phyloP scores from a whole-genome alignment of 1,140 invertebrate species.

The Zaprionus ornatus region DNA sequence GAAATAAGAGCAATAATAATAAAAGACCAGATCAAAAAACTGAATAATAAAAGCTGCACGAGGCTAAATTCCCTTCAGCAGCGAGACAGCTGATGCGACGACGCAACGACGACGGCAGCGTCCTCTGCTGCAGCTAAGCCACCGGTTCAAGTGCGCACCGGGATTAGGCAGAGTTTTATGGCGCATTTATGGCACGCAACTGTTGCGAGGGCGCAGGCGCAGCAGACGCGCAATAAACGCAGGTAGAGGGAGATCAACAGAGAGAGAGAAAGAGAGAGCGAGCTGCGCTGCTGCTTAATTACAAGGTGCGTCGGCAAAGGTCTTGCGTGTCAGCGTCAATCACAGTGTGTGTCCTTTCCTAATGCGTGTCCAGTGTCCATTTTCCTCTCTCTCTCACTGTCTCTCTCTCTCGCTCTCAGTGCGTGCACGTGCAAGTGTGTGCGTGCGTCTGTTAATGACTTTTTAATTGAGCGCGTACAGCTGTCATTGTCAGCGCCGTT shows the following conservation, averaged over 20 bases:
- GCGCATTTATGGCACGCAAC: slow-evolving; percentile 70
- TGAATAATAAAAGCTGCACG: slow-evolving; percentile 25
- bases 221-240: slow-evolving; percentile 11
- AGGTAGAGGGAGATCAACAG: slow-evolving; percentile 31
- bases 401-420: slow-evolving; percentile 12
- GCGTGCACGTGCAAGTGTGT: slow-evolving; percentile 15
- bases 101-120: background rate
- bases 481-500: slow-evolving; percentile 74
- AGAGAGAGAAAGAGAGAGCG: slow-evolving; percentile 9
- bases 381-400: background rate
- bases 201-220: slow-evolving; percentile 31
- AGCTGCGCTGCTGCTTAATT: slow-evolving; percentile 38
- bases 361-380: slow-evolving; percentile 37
- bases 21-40: background rate
- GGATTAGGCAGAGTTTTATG: slow-evolving; percentile 63
- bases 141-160: slow-evolving; percentile 40
- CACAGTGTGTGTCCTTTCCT: slow-evolving; percentile 49
- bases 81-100: slow-evolving; percentile 59
- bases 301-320: slow-evolving; percentile 38
- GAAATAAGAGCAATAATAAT: slow-evolving; percentile 4
- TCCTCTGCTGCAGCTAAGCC: slow-evolving; percentile 29
- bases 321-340: slow-evolving; percentile 74
- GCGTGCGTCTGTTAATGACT: slow-evolving; percentile 70
- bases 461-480: slow-evolving; percentile 79
- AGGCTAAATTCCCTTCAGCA: background rate